Evolutionary conservation across 2,797 vertebrate species (phyloP), one percentile per base, ranked within the genome.

Genomic region (Gambelia wislizenii): DNA sequence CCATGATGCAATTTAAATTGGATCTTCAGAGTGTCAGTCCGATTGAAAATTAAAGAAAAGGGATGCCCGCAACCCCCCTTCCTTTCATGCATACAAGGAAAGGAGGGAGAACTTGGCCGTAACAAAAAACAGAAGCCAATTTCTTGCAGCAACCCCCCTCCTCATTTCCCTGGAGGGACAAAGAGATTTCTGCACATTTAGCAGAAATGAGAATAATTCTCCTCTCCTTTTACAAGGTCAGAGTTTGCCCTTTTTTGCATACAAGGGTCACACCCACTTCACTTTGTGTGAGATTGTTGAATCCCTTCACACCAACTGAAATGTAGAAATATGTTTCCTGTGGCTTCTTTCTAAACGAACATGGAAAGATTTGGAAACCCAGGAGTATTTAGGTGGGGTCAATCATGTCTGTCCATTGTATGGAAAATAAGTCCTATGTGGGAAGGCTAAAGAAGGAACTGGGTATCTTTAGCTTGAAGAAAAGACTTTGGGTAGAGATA

Each of bases 21-120:
- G 10, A 82, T 91, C 70, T 75, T 89, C 83, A 78, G 87, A 36
- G 87, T 90, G 84, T 80, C 91, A 76, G 2, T 54, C 82, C 78
- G 92, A 85, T 87, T 94, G 47, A 83, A 91, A 92, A 88, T 93
- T 87, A 92, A 91, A 87, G 44, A 82, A 93, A 54, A 74, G 44
- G 81, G 86, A 47, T 87, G 42, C 22, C 79, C 78, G 2, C 14
- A 2, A 8, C 54, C 67, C 25, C 44, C 14, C 54, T 87, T 80
- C 75, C 39, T 3, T 27, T 87, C 88, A 92, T 70, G 70, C 30
- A 78, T 70, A 80, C 30, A 18, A 75, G 90, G 89, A 92, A 13
- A 39, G 84, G n/a, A 84, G 76, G 18, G 1, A 42, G 85, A 89
- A 52, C 85, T 89, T 89, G 81, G 49, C 80, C 0, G 2, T 39